Percentiles rank a stretch among this genome's conserved stretches.
Evolutionary conservation across 2,113 vertebrate genomes (phyloP).

Genomic region (Anoura caudifer): DNA sequence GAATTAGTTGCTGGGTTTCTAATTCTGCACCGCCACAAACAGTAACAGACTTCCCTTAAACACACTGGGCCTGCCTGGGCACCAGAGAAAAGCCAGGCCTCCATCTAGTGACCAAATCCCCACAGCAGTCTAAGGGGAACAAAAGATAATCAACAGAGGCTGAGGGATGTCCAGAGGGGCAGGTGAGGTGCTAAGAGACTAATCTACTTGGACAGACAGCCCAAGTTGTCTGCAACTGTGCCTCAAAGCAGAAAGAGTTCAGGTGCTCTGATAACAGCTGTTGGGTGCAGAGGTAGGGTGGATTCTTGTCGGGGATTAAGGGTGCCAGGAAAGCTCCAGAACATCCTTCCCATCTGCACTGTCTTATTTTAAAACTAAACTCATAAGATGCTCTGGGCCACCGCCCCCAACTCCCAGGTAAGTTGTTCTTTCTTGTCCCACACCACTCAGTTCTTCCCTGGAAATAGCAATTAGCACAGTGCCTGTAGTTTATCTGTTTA

Average conservation of each 20-base stretch:
- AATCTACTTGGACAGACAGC: background rate
- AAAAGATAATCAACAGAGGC: background rate
- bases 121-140: background rate
- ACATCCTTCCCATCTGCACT: background rate
- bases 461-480: background rate
- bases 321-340: background rate
- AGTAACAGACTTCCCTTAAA: background rate
- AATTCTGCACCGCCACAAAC: background rate
- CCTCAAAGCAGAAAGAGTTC: background rate
- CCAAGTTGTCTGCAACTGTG: background rate
- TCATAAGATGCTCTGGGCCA: background rate
- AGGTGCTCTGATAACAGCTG: background rate
- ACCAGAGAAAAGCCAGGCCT: background rate
- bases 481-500: background rate
- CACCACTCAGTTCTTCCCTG: background rate
- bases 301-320: background rate
- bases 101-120: background rate
- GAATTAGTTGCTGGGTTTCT: background rate
- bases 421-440: background rate
- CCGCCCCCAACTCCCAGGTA: background rate
- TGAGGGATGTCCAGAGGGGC: background rate
- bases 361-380: background rate
- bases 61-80: background rate
- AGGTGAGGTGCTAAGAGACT: background rate
- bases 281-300: background rate